These are phyloP conservation scores for Mayetiola destructor DNA, from an alignment of 2,888 invertebrate genomes.

Conservation along the genomic window DNA sequence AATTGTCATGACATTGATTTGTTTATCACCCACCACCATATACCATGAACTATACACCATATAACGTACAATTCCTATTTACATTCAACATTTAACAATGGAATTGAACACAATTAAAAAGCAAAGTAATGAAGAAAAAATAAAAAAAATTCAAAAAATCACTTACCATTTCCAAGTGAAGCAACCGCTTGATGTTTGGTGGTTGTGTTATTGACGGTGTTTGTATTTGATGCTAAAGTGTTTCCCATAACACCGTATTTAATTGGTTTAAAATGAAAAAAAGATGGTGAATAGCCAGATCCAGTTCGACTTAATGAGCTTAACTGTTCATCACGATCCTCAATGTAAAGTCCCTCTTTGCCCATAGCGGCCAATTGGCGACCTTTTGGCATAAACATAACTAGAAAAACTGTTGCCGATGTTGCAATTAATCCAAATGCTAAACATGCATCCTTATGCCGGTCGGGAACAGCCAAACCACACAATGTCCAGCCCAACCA, in stretches of 20 bases:
- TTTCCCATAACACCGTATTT: constrained; percentile 56
- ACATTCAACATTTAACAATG: no score
- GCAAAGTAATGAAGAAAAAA: background rate
- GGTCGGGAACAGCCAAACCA: constrained; percentile 61
- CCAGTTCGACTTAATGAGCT: constrained; percentile 64
- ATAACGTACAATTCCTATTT: no score
- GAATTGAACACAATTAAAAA: no score
- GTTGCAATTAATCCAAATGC: constrained; percentile 80
- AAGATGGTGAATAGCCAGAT: constrained; percentile 78
- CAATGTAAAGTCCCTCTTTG: constrained; percentile 64
- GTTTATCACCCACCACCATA: no score
- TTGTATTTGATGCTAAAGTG: constrained; percentile 34
- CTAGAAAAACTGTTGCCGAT: constrained; percentile 70
- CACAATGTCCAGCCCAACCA: constrained; percentile 76
- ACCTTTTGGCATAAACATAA: constrained; percentile 90
- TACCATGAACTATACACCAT: no score
- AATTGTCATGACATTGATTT: no score
- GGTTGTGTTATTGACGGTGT: constrained; percentile 28
- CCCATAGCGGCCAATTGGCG: constrained; percentile 84
- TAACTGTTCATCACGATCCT: constrained; percentile 68
- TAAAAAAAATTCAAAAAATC: background rate
- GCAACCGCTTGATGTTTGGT: constrained; percentile 39
- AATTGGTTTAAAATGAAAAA: constrained; percentile 83
- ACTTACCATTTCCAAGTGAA: constrained; percentile 25
- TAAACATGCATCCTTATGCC: constrained; percentile 73